A percentile compares a stretch with the other conserved stretches of the same genome.
Conservation (phyloP, 2,888 invertebrate species). For the Cerceris ruficornis region DNA sequence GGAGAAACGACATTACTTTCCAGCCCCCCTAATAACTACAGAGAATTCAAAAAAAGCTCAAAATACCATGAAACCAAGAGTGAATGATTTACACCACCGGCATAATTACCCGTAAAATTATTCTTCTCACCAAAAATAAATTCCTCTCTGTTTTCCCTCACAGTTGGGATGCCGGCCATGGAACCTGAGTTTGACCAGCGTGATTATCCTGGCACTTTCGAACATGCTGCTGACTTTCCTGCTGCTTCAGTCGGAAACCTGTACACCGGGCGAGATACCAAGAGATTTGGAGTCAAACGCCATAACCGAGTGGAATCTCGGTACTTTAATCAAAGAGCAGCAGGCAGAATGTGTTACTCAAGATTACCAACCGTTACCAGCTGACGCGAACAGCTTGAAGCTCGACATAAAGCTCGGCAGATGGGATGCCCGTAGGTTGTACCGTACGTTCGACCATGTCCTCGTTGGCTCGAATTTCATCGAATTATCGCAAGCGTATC, state of each 20-base stretch:
- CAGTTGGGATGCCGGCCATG: conserved; percentile 85
- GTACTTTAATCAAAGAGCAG: conserved; percentile 50
- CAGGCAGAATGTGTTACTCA: conserved; percentile 64
- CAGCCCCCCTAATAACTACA: too few species aligned
- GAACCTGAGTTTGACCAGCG: conserved; percentile 87
- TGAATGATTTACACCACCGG: too few species aligned
- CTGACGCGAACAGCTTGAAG: conserved; percentile 75
- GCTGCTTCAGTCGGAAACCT: conserved; percentile 83
- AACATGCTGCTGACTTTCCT: conserved; percentile 85
- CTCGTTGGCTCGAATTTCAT: conserved; percentile 87
- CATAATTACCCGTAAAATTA: too few species aligned
- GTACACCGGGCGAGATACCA: conserved; percentile 66
- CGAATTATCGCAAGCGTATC: conserved; percentile 84
- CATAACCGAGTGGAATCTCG: conserved; percentile 71
- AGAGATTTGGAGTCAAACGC: conserved; percentile 57
- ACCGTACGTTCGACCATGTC: conserved; percentile 89
- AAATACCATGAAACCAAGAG: too few species aligned
- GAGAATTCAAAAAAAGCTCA: too few species aligned
- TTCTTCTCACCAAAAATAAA: neutral
- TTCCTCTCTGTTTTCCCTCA: conserved; percentile 15
- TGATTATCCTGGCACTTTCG: conserved; percentile 86
- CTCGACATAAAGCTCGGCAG: conserved; percentile 87
- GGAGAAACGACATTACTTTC: too few species aligned
- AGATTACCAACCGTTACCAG: conserved; percentile 61
- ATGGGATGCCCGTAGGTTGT: conserved; percentile 88